Base-by-base conservation (phyloP, 2,113 vertebrate genomes). In the Plecturocebus donacophilus region DNA sequence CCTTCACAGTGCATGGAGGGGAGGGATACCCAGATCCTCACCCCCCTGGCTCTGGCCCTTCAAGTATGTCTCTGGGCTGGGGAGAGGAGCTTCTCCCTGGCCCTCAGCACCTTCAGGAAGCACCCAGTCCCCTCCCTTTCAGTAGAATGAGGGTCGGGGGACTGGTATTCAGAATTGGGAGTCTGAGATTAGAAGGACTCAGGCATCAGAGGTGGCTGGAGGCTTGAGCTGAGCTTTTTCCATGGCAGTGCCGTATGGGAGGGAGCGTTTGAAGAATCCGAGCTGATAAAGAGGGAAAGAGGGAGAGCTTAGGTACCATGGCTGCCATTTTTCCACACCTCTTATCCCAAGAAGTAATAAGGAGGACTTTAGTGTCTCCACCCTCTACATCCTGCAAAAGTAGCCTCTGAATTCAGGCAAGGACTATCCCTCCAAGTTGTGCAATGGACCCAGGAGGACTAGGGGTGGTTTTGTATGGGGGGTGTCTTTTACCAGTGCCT, bases 161-260 rank as follows among this genome's bases (percentile, higher is more conserved):
- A 61, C 90, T 90, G 95, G 97, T 90, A 94, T 98, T 95, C 77
- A 82, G 92, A 54, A 89, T 94, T 70, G 66, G 95, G 97, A 97
- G 92, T 97, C 97, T 94, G 94, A 92, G 87, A 75, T 83, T 32
- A 80, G 95, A 94, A 87, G 35, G 92, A 80, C 85, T 98, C 99
- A 99, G 96, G 99, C 99, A 98, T 99, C 99, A 2, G 99, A 99
- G 64, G 99, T 98, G 87, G 99, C 99, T 98, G 99, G 99, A 71
- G 99, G 99, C 98, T 99, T 99, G 77, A 99, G 99, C 82, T 99
- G 99, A 9, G 99, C 99, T 98, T 99, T 99, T 98, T 99, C 99
- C 99, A 99, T 99, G 94, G 99, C 99, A 0, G 99, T 99, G 98
- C 99, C 99, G 0, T 99, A 99, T 0, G 99, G 99, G 45, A 99